Base-by-base conservation (phyloP, 2,888 invertebrate genomes). In the Cheilosia urbana region DNA sequence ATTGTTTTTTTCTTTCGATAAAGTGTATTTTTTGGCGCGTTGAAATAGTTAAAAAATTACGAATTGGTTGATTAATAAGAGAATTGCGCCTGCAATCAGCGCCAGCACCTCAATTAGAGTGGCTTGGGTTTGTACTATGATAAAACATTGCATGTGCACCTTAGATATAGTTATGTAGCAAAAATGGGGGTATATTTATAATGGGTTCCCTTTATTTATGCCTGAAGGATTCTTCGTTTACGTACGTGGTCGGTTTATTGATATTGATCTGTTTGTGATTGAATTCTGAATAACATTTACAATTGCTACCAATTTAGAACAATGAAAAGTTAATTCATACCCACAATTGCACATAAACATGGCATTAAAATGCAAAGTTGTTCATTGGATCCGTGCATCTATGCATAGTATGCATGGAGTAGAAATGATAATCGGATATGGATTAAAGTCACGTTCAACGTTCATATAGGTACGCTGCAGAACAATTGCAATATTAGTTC, bases 381-480 rank as follows among this genome's bases (percentile, higher is more conserved):
- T 45, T 57, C 57, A 57, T 19, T 15, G 34, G 21, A 55, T 49
- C 34, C 13, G 15, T 66, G 55, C 66, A 37, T 49, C 34, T 24
- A 34, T 66, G 55, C 66, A 37, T 6, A 57, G 45, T n/a, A 30
- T 15, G 2, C 55, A 49, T 66, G 30, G 7, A 15, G 49, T 40
- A 15, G 30, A 53, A 34, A 49, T 58, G n/a, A 19, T 47, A 53
- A 62, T 42, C 45, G 42, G 37, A 66, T 69, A 55, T 11, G 45
- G 34, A 62, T 69, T 55, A 19, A 69, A 77, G 77, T 69, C 77
- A 77, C 77, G 69, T 77, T 62, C 69, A n/a, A n/a, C n/a, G n/a
- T n/a, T n/a, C n/a, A n/a, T n/a, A 19, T 4, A 34, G 2, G 24
- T 34, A 40, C 34, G 55, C 34, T 55, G 37, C 77, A 69, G 40